Evolutionary conservation across 2,113 vertebrate genomes (phyloP).

Genomic region (Ailuropoda melanoleuca): DNA sequence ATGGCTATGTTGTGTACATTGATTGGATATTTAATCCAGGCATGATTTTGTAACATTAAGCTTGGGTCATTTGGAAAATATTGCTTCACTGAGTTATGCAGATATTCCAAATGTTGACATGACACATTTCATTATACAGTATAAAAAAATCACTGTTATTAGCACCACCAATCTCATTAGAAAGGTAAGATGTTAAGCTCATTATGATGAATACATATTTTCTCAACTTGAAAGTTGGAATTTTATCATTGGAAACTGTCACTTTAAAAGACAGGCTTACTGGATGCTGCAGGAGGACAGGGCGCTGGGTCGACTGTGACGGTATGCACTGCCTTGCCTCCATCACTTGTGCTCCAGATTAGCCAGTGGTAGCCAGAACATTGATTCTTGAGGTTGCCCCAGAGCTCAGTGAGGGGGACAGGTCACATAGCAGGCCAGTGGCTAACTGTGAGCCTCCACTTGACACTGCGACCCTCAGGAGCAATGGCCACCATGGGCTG

Average conservation of each 20-base stretch:
- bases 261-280: background rate
- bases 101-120: background rate
- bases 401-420: background rate
- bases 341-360: background rate
- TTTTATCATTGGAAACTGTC: background rate
- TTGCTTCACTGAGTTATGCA: background rate
- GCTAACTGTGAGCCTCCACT: background rate
- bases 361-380: background rate
- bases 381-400: background rate
- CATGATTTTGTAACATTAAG: background rate
- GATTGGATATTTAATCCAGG: background rate
- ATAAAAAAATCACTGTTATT: background rate
- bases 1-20: background rate
- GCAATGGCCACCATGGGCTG: slow-evolving; percentile 34
- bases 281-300: background rate
- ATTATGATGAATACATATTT: background rate
- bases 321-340: background rate
- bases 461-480: background rate
- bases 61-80: background rate
- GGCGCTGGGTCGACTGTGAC: background rate
- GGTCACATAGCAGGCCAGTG: background rate
- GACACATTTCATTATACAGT: background rate
- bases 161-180: background rate
- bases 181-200: background rate
- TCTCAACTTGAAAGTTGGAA: background rate